Percentiles rank a stretch among this genome's conserved stretches.
Conservation (phyloP, 2,113 vertebrate genomes). For the Cochlearius cochlearius region DNA sequence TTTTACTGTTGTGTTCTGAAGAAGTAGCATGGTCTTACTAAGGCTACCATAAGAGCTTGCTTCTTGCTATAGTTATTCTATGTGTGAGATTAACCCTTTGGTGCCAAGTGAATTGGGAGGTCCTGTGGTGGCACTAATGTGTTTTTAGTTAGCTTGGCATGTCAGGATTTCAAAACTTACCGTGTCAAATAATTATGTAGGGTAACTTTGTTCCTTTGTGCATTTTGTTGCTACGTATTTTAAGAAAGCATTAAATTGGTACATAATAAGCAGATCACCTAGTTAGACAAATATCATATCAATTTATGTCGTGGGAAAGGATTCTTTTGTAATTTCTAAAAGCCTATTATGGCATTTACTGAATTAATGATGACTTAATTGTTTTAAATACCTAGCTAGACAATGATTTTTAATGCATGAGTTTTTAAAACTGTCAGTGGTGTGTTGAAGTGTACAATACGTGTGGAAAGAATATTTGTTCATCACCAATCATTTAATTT, state of each 20-base stretch:
- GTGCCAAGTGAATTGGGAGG: background rate
- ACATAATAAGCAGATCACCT: background rate
- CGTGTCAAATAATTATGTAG: background rate
- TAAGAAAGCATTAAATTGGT: conserved; percentile 8
- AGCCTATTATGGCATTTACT: conserved; percentile 16
- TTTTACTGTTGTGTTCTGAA: conserved; percentile 73
- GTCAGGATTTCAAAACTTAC: background rate
- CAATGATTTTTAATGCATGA: conserved; percentile 13
- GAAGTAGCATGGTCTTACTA: conserved; percentile 45
- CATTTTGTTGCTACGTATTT: background rate
- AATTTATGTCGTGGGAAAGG: background rate
- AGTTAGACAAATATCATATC: background rate
- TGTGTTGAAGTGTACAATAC: background rate
- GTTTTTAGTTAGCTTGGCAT: conserved; percentile 18
- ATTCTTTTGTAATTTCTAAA: conserved; percentile 24
- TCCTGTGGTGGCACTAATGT: background rate
- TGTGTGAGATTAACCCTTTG: conserved; percentile 48
- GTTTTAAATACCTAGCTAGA: conserved; percentile 43
- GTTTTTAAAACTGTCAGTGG: conserved; percentile 24
- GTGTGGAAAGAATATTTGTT: conserved; percentile 1
- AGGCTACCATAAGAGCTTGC: conserved; percentile 29
- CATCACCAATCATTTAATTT: background rate
- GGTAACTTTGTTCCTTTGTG: background rate
- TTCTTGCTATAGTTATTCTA: conserved; percentile 43
- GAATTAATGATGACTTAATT: conserved; percentile 47